These are phyloP conservation scores for Lethrus apterus DNA, from an alignment of 1,140 invertebrate genomes.

Conservation along the genomic window DNA sequence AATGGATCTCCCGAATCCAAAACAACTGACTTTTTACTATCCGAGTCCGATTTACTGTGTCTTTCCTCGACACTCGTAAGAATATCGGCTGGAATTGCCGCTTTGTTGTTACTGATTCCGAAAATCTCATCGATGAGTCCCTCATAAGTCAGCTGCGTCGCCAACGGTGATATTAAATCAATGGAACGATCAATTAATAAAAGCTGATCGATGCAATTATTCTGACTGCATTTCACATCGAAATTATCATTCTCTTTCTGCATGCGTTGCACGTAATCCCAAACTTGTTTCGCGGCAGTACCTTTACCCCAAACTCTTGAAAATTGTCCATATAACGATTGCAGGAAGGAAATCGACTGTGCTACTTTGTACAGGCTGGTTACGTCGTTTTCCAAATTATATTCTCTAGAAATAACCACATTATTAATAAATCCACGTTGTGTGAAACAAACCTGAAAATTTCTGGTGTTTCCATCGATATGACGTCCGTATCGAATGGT, in stretches of 20 bases:
- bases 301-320: slow-evolving; percentile 87
- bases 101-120: slow-evolving; percentile 57
- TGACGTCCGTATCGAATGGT: slow-evolving; percentile 85
- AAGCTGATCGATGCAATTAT: slow-evolving; percentile 76
- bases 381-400: slow-evolving; percentile 79
- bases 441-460: slow-evolving; percentile 51
- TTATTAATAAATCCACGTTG: not conserved
- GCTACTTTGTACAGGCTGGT: slow-evolving; percentile 84
- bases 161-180: slow-evolving; percentile 86
- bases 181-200: slow-evolving; percentile 63
- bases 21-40: slow-evolving; percentile 75
- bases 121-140: slow-evolving; percentile 92
- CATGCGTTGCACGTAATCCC: slow-evolving; percentile 76
- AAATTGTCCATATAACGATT: slow-evolving; percentile 84
- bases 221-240: slow-evolving; percentile 35
- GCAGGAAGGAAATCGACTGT: slow-evolving; percentile 75
- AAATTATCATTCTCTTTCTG: slow-evolving; percentile 49
- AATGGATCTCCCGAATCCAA: slow-evolving; percentile 87
- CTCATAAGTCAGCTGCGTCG: slow-evolving; percentile 95
- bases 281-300: slow-evolving; percentile 76
- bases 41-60: slow-evolving; percentile 49
- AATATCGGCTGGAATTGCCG: slow-evolving; percentile 76
- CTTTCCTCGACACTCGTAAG: slow-evolving; percentile 64
- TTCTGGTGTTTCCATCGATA: slow-evolving; percentile 84
- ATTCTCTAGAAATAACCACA: slow-evolving; percentile 57